phyloP scores from a whole-genome alignment of 1,140 invertebrate genomes.

The Ectropis grisescens region DNA sequence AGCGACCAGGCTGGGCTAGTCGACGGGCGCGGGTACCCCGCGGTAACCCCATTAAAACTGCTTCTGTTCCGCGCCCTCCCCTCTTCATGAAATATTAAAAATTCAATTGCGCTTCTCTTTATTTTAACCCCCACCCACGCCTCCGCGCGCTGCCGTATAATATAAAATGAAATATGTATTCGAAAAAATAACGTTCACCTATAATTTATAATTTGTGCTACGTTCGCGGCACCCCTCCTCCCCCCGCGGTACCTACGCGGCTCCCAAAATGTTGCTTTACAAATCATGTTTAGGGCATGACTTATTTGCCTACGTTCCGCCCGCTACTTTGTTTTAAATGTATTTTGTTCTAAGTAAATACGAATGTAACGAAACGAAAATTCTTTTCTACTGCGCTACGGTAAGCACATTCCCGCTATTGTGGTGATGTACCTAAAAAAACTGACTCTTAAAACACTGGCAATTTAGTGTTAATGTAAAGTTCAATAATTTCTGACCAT shows the following conservation, averaged over 20 bases:
- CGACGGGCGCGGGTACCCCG: no score
- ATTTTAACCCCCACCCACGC: conserved; percentile 61
- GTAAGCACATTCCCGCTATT: no score
- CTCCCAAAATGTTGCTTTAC: conserved; percentile 3
- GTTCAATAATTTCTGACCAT: no score
- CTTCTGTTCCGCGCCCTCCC: conserved; percentile 42
- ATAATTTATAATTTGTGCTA: conserved; percentile 69
- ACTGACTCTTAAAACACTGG: no score
- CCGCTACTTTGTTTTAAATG: background rate
- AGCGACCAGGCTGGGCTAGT: no score
- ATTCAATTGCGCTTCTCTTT: conserved; percentile 72
- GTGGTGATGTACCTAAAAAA: no score
- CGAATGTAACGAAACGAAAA: background rate
- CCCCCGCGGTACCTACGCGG: conserved; percentile 2
- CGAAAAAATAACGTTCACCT: conserved; percentile 65
- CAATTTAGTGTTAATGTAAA: no score
- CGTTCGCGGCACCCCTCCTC: conserved; percentile 20
- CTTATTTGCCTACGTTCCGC: background rate
- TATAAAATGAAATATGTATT: conserved; percentile 71
- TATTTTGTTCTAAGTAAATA: background rate
- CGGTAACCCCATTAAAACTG: conserved; percentile 68
- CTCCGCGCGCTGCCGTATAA: conserved; percentile 46
- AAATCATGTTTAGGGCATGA: conserved; percentile 2
- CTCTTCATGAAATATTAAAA: conserved; percentile 72
- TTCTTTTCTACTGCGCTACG: no score